Evolutionary conservation across 1,140 invertebrate species (phyloP).

Genomic region (Parasteatoda tepidariorum): DNA sequence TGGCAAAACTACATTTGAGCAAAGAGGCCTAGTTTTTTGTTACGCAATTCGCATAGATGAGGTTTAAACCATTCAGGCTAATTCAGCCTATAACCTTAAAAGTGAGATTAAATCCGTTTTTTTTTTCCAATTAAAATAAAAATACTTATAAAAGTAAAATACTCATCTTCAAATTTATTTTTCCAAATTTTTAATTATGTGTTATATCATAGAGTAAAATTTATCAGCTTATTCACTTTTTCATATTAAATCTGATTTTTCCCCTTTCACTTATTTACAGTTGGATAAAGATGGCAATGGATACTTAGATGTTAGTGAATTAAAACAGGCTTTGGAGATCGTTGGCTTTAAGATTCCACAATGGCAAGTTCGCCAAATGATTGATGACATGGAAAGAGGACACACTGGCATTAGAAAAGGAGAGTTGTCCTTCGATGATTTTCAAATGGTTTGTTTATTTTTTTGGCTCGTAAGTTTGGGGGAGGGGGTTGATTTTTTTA

Average conservation of each 20-base stretch:
- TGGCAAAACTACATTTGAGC: too few relatives aligned
- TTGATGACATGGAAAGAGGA: conserved; percentile 76
- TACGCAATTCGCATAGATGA: too few relatives aligned
- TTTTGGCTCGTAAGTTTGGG: too few relatives aligned
- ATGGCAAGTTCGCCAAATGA: conserved; percentile 90
- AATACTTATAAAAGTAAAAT: background rate
- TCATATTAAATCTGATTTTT: background rate
- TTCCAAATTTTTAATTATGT: background rate
- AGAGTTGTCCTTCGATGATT: conserved; percentile 84
- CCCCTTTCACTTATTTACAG: conserved; percentile 72
- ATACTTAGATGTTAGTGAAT: conserved; percentile 87
- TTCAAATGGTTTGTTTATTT: conserved; percentile 75
- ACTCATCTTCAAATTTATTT: background rate
- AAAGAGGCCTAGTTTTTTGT: too few relatives aligned
- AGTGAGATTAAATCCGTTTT: background rate
- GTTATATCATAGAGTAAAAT: background rate
- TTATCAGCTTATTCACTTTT: background rate
- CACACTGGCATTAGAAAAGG: conserved; percentile 75
- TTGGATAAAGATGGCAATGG: conserved; percentile 92
- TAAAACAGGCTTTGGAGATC: conserved; percentile 88
- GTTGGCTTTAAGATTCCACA: conserved; percentile 94
- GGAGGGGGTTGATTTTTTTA: too few relatives aligned
- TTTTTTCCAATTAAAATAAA: background rate
- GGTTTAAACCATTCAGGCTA: too few relatives aligned
- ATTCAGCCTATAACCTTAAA: too few relatives aligned